Evolutionary conservation across 1,140 invertebrate genomes (phyloP), one percentile per base, ranked within the genome.

Genomic region (Scaptodrosophila lebanonensis): DNA sequence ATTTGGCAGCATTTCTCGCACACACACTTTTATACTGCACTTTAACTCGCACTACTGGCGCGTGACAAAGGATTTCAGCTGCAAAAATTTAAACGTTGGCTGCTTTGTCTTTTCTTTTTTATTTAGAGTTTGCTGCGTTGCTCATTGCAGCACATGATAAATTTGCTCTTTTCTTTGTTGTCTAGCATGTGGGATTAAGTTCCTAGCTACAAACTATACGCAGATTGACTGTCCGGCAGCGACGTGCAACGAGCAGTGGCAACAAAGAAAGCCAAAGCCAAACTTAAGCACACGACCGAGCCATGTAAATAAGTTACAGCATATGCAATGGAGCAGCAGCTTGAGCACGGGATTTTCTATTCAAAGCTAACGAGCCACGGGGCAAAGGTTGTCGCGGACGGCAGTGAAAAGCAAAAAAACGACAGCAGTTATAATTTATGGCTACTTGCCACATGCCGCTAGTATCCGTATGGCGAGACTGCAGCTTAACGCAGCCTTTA

Each of bases 381-480:
- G 36, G 33, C 30, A 52, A 66, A 47, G 35, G 48, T n/a, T n/a
- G n/a, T n/a, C n/a, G n/a, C 27, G 33, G 59, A 17, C 11, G 13
- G n/a, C n/a, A n/a, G n/a, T n/a, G n/a, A n/a, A n/a, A n/a, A 15
- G 18, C 16, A n/a, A 49, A 49, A 67, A 59, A 49, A 48, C 60
- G 45, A 53, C 61, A 59, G 79, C 72, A 68, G 63, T 57, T 61
- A 79, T 77, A 77, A 77, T 77, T 79, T 82, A 77, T 77, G 69
- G 52, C 27, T 62, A 40, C 75, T 76, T 62, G 58, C n/a, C n/a
- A n/a, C n/a, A n/a, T n/a, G n/a, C n/a, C n/a, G n/a, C n/a, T n/a
- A n/a, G n/a, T n/a, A n/a, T n/a, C n/a, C n/a, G n/a, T n/a, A n/a
- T n/a, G n/a, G n/a, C n/a, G n/a, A n/a, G 70, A 57, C 42, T 53